Evolutionary conservation across 2,888 invertebrate genomes (phyloP).

Genomic region (Lycophotia porphyrea): DNA sequence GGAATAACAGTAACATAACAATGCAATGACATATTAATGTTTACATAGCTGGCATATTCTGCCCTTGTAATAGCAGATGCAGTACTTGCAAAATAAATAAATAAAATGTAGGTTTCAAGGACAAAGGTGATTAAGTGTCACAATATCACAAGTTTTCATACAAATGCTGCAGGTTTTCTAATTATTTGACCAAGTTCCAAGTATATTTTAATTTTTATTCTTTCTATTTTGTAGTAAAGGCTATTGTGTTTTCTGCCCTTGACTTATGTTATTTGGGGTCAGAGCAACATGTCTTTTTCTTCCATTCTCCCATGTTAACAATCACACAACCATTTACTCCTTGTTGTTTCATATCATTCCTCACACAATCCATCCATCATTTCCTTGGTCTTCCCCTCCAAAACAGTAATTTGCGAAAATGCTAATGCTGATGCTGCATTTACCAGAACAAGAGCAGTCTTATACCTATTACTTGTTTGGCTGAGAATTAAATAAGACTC

Average conservation of each 20-base stretch:
- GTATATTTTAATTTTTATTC: neutral
- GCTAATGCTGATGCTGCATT: neutral
- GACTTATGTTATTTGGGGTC: neutral
- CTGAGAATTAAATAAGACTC: slow-evolving; percentile 67
- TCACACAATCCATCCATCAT: neutral
- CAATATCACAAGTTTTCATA: neutral
- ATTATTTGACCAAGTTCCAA: neutral
- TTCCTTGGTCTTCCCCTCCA: neutral
- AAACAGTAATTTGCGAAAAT: neutral
- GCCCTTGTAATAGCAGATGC: neutral
- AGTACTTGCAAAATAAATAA: neutral
- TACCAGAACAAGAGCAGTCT: neutral
- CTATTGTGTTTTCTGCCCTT: neutral
- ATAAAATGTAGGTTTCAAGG: neutral
- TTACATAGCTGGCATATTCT: neutral
- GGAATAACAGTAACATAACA: neutral
- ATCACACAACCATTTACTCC: neutral
- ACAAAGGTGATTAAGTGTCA: neutral
- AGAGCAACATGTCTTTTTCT: neutral
- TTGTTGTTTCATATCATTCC: neutral
- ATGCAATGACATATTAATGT: slow-evolving; percentile 1
- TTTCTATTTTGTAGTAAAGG: neutral
- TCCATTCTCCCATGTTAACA: neutral
- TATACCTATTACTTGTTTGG: neutral
- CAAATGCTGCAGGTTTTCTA: neutral